phyloP scores from a whole-genome alignment of 2,888 invertebrate genomes.

The Pecten maximus region DNA sequence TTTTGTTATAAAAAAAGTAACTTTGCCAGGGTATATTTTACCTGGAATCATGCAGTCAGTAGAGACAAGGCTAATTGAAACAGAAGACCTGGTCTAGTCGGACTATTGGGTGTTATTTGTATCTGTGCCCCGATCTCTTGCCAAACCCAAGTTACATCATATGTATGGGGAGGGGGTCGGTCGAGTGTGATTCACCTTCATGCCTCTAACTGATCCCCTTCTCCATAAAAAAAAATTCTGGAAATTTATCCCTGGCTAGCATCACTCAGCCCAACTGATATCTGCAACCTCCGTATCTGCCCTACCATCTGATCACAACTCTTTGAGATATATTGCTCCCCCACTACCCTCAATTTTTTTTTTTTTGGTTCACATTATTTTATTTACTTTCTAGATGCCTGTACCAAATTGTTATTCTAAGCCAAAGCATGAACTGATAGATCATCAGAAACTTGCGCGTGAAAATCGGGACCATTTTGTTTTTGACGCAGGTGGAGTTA shows the following conservation, averaged over 20 bases:
- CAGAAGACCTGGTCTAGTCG: neutral
- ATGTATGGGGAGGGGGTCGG: neutral
- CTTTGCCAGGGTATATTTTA: neutral
- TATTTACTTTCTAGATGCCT: neutral
- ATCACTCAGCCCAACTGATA: constrained; percentile 11
- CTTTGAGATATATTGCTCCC: neutral
- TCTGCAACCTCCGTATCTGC: neutral
- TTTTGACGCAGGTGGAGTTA: constrained; percentile 22
- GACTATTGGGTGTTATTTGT: neutral
- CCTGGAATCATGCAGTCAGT: neutral
- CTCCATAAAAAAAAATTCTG: neutral
- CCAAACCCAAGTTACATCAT: constrained; percentile 31
- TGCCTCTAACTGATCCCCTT: constrained; percentile 18
- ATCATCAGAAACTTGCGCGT: neutral
- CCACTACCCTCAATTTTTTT: neutral
- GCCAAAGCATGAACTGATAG: neutral
- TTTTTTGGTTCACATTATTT: neutral
- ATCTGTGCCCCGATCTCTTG: constrained; percentile 29
- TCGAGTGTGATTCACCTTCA: constrained; percentile 13
- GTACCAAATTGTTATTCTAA: neutral
- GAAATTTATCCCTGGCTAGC: constrained; percentile 5
- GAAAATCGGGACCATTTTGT: neutral
- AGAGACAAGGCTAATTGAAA: neutral
- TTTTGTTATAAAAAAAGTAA: too few relatives aligned
- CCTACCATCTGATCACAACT: neutral